Conservation (phyloP, 2,888 invertebrate species). For the Neuroscelio doddi region DNA sequence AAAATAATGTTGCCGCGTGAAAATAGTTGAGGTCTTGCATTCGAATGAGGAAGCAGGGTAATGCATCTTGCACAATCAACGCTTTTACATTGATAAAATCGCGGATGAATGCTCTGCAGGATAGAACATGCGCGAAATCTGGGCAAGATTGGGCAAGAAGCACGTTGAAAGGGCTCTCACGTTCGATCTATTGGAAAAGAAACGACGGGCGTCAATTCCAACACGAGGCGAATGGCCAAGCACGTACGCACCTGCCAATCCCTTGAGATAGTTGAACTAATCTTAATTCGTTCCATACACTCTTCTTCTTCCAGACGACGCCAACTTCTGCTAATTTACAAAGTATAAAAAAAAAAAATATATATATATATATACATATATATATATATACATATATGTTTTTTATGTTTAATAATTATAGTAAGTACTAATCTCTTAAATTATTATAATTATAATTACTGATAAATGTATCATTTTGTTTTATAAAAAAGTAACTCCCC, state of each 20-base stretch:
- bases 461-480: too few species aligned
- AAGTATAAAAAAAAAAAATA: too few species aligned
- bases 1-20: background rate
- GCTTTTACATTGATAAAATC: slow-evolving; percentile 49
- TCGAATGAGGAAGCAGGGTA: background rate
- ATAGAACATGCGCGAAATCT: slow-evolving; percentile 59
- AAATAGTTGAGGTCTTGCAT: background rate
- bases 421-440: too few species aligned
- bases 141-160: slow-evolving; percentile 60
- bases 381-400: too few species aligned
- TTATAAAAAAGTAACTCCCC: too few species aligned
- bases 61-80: background rate
- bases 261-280: slow-evolving; percentile 50
- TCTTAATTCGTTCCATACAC: slow-evolving; percentile 56
- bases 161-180: slow-evolving; percentile 62
- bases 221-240: slow-evolving; percentile 51
- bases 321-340: background rate
- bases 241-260: slow-evolving; percentile 59
- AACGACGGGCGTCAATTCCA: slow-evolving; percentile 56
- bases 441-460: too few species aligned
- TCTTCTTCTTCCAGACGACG: slow-evolving; percentile 21
- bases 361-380: too few species aligned
- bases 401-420: too few species aligned
- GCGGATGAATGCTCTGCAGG: slow-evolving; percentile 54
- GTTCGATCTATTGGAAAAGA: slow-evolving; percentile 57